Evolutionary conservation across 1,140 invertebrate species (phyloP), one percentile per base, ranked within the genome.

Genomic region (Platorchestia sp.): DNA sequence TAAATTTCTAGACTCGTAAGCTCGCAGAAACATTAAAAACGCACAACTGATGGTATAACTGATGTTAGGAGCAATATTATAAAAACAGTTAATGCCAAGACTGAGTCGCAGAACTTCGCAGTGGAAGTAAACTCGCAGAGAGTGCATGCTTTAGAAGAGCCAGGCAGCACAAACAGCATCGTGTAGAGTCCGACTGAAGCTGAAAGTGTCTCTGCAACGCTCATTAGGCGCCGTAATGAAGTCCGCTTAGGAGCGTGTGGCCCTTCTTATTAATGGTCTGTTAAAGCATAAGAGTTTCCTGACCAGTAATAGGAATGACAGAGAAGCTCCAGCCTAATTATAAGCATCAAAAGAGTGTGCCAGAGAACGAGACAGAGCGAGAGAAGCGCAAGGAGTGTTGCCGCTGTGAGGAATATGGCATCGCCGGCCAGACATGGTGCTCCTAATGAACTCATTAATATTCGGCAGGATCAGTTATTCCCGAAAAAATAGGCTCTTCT

Each of bases 241-340:
- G 91, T 93, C 91, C 91, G 91, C 91, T 93, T 93, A 47, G 91
- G 10, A 36, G 45, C 43, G 91, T 93, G 91, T 45, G 45, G 43
- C 91, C 45, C 91, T 93, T 93, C 91, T 93, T 93, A 93, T 93
- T 93, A 93, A 93, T 47, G 91, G 91, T 93, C 91, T 93, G 91
- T 44, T 93, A 93, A 93, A 93, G 91, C 91, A 44, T 93, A 47
- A 93, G 91, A 93, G 91, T 93, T 93, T 93, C 91, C 91, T 93
- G 91, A 93, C 91, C 91, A 93, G 91, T 93, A 93, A 47, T 47
- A 93, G 91, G 45, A 93, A 93, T 93, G 91, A 93, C 91, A 93
- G 91, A 93, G 91, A 93, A 93, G 91, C 91, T 93, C 91, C 43
- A 93, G 45, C 44, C 91, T 93, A 93, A 93, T 93, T 93, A 93